Base-by-base conservation (phyloP, 2,797 vertebrate species). In the Sylvia borin region DNA sequence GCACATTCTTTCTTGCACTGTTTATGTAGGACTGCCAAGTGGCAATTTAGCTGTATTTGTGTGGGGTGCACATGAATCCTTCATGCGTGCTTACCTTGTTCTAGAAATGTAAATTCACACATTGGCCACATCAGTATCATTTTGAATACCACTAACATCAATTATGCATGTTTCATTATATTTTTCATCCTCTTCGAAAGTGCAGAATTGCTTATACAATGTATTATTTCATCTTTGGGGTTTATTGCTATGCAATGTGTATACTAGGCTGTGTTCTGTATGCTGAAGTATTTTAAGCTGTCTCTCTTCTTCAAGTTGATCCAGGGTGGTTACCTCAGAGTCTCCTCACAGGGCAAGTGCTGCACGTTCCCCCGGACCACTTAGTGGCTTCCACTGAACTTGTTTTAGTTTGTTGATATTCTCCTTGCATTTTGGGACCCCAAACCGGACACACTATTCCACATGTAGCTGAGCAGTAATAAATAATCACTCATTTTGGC, bases 21-120 rank as follows among this genome's bases (percentile, higher is more conserved):
- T 85, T 76, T 79, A 79, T 0, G 1, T 10, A 84, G 54, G 50
- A 24, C 62, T 78, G 80, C 76, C 85, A 88, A 85, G 73, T 32
- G 54, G 58, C 70, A 93, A 92, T 90, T 88, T 32, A 82, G 75
- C 67, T 83, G 92, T 53, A 58, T 94, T 91, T 95, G 64, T 70
- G 71, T 0, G 1, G 75, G 75, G 45, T 38, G 38, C 65, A 88
- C 51, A 71, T 57, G 76, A 92, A 95, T 92, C 93, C 93, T 83
- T 93, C 90, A 72, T 61, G 79, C 95, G 21, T 74, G 79, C 60
- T 79, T 79, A 43, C 60, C 53, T 67, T 67, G 43, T 43, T 88
- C 93, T 66, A 51, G 55, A 90, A 76, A 93, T 74, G 78, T 55
- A 90, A 76, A 80, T 90, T 85, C 85, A 92, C 54, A 78, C 26